These are phyloP conservation scores for Petrocephalus schoutedeni DNA, from an alignment of 2,797 vertebrate species.

Conservation along the genomic window DNA sequence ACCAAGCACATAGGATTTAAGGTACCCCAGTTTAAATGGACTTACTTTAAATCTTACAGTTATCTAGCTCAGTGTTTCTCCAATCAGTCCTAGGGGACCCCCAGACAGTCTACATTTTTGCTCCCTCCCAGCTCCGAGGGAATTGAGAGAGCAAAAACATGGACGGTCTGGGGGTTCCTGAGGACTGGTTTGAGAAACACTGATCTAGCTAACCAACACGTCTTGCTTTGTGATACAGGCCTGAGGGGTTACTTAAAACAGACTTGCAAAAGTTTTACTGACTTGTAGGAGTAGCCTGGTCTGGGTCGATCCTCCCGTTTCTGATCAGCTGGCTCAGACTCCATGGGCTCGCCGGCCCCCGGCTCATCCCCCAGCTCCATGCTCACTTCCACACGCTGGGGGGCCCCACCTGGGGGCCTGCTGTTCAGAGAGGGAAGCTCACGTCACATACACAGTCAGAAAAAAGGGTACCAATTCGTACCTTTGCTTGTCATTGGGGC, in stretches of 20 bases:
- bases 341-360: conserved; percentile 58
- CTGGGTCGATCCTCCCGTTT: conserved; percentile 29
- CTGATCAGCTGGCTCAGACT: conserved; percentile 34
- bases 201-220: neutral
- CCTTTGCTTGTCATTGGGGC: too few species aligned
- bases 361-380: conserved; percentile 51
- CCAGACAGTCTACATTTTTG: too few species aligned
- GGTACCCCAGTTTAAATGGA: neutral
- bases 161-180: too few species aligned
- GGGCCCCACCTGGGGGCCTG: conserved; percentile 39
- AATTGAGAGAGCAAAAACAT: too few species aligned
- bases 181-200: too few species aligned
- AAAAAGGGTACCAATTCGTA: too few species aligned
- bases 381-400: conserved; percentile 37
- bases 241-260: neutral
- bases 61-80: neutral
- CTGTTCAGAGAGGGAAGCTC: neutral
- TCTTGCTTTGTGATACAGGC: neutral
- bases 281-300: conserved; percentile 63
- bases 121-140: too few species aligned
- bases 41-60: neutral
- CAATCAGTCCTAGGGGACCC: too few species aligned
- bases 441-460: too few species aligned
- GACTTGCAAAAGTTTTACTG: conserved; percentile 23
- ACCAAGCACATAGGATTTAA: neutral